phyloP scores from a whole-genome alignment of 1,140 invertebrate species.

The Nebria ingens region DNA sequence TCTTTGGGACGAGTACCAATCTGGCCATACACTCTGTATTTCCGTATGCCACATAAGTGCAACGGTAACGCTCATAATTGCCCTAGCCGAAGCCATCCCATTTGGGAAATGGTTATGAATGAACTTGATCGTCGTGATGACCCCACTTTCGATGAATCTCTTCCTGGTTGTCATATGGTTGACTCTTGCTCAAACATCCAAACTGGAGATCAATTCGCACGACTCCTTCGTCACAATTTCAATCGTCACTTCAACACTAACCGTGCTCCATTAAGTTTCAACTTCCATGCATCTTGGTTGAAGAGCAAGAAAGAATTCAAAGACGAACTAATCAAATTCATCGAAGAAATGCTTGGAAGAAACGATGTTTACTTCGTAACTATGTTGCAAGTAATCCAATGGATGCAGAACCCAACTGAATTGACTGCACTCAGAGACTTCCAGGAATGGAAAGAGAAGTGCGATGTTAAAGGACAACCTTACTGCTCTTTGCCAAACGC shows the following conservation, averaged over 20 bases:
- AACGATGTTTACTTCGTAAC: conserved; percentile 93
- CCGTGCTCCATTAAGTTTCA: conserved; percentile 85
- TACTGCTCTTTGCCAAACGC: conserved; percentile 86
- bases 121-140: conserved; percentile 85
- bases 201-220: conserved; percentile 75
- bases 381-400: conserved; percentile 89
- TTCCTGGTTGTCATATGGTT: conserved; percentile 88
- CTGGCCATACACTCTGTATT: conserved; percentile 93
- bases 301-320: conserved; percentile 90
- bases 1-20: conserved; percentile 79
- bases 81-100: conserved; percentile 78
- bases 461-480: conserved; percentile 86
- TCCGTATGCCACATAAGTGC: conserved; percentile 90
- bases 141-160: conserved; percentile 79
- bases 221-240: conserved; percentile 86
- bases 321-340: conserved; percentile 85
- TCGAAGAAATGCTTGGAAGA: conserved; percentile 81
- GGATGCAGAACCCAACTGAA: conserved; percentile 95
- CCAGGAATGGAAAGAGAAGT: conserved; percentile 92
- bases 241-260: conserved; percentile 87
- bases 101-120: conserved; percentile 96
- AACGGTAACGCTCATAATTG: conserved; percentile 89
- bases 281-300: conserved; percentile 92
- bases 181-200: conserved; percentile 90
- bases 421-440: conserved; percentile 77